phyloP scores from a whole-genome alignment of 2,113 vertebrate species.

The Mesitornis unicolor region DNA sequence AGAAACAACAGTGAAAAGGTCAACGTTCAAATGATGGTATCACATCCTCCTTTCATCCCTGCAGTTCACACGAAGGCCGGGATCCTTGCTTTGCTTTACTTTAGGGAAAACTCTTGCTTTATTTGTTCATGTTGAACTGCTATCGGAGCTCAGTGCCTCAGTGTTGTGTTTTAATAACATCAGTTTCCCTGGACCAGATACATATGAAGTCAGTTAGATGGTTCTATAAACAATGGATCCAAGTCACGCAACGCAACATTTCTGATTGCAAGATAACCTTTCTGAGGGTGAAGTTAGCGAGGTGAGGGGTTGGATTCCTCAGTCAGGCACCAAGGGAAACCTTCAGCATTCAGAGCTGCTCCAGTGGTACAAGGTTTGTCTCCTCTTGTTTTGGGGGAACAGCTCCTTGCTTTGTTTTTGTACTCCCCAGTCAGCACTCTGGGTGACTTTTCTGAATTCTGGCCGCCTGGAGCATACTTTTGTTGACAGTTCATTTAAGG shows the following conservation, averaged over 20 bases:
- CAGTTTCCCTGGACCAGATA: slow-evolving; percentile 74
- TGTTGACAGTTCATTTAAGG: slow-evolving; percentile 67
- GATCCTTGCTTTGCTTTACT: slow-evolving; percentile 71
- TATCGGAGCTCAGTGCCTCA: slow-evolving; percentile 73
- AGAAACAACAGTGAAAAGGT: slow-evolving; percentile 75
- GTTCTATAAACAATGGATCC: slow-evolving; percentile 75
- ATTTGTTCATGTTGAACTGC: slow-evolving; percentile 78
- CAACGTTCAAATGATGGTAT: slow-evolving; percentile 76
- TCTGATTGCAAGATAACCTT: slow-evolving; percentile 75
- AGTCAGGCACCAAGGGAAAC: background rate
- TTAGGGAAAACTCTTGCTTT: slow-evolving; percentile 74
- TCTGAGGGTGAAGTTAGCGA: slow-evolving; percentile 18
- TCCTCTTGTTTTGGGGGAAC: slow-evolving; percentile 2
- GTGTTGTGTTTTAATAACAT: slow-evolving; percentile 78
- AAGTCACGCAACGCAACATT: slow-evolving; percentile 75
- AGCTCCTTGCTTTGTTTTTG: slow-evolving; percentile 37
- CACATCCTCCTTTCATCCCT: slow-evolving; percentile 73
- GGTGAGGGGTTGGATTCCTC: slow-evolving; percentile 60
- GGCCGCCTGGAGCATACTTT: background rate
- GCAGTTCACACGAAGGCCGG: slow-evolving; percentile 70
- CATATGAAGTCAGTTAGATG: slow-evolving; percentile 74
- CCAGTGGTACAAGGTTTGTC: background rate
- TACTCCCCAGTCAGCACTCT: background rate
- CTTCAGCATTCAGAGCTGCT: background rate
- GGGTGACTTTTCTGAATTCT: slow-evolving; percentile 31